Conservation (phyloP, 2,888 invertebrate species). For the Adela reaumurella region DNA sequence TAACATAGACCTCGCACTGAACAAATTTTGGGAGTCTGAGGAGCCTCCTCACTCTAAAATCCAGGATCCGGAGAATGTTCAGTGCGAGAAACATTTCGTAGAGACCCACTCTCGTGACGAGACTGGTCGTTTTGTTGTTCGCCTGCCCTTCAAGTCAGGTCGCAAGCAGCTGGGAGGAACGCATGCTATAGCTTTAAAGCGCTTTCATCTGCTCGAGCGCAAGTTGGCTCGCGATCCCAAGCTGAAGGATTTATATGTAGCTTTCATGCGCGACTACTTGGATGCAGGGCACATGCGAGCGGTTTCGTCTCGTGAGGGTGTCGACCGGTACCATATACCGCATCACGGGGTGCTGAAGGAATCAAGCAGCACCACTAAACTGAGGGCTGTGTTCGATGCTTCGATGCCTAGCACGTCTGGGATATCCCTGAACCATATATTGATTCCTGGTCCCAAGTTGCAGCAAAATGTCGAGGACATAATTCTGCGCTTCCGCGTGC, state of each 20-base stretch:
- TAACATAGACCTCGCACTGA: conserved; percentile 5
- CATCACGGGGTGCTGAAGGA: conserved; percentile 10
- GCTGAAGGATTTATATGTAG: not conserved
- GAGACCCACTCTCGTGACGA: conserved; percentile 5
- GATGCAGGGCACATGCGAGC: not conserved
- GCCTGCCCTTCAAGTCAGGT: not conserved
- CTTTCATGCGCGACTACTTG: not conserved
- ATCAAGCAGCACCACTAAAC: conserved; percentile 4
- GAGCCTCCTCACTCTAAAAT: conserved; percentile 2
- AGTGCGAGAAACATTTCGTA: conserved; percentile 7
- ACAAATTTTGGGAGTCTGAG: conserved; percentile 4
- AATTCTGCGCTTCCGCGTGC: conserved; percentile 11
- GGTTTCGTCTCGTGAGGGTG: too few relatives aligned
- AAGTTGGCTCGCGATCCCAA: not conserved
- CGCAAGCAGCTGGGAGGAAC: not conserved
- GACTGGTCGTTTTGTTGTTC: conserved; percentile 5
- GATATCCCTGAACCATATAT: conserved; percentile 10
- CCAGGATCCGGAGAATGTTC: conserved; percentile 6
- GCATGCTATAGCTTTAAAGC: conserved; percentile 1
- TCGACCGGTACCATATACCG: conserved; percentile 1
- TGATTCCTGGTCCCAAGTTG: conserved; percentile 11
- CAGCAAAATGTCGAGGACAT: conserved; percentile 13
- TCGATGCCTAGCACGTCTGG: conserved; percentile 2
- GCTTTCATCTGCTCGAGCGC: conserved; percentile 5
- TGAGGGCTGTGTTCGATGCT: conserved; percentile 9